Conservation (phyloP, 30 jellyfish, hydroid and myxozoan species). For the Aurelia aurita complex sp. Pacific region DNA sequence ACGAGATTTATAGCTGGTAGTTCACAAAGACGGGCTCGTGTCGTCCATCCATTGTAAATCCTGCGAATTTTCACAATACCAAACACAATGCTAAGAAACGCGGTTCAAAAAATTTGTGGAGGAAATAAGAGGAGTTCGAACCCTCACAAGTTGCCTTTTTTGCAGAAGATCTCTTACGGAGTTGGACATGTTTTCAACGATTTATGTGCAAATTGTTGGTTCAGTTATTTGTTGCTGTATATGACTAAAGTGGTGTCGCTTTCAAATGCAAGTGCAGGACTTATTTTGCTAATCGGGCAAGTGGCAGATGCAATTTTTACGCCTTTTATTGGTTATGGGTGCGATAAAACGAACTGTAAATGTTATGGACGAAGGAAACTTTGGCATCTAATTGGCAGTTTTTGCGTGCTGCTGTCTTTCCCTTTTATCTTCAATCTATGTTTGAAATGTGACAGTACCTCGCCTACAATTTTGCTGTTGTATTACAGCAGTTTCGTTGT, state of each 20-base stretch:
- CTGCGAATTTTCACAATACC: background rate
- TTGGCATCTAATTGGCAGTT: constrained; percentile 90
- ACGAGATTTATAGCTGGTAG: too few species aligned
- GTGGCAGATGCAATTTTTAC: constrained; percentile 93
- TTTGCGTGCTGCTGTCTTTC: constrained; percentile 81
- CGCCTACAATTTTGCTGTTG: constrained; percentile 42
- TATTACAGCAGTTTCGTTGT: constrained; percentile 90
- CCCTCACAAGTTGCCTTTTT: constrained; percentile 39
- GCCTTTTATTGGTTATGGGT: constrained; percentile 86
- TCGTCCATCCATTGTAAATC: background rate
- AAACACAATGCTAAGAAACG: constrained; percentile 48
- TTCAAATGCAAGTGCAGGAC: constrained; percentile 85
- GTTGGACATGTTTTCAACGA: constrained; percentile 95
- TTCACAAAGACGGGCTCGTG: background rate
- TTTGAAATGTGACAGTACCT: constrained; percentile 55
- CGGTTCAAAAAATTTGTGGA: constrained; percentile 40
- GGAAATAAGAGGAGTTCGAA: background rate
- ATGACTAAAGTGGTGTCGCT: constrained; percentile 91
- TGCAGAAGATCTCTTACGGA: constrained; percentile 78
- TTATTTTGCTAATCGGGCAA: constrained; percentile 90
- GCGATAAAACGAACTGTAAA: constrained; percentile 71
- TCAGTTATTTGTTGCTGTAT: constrained; percentile 77
- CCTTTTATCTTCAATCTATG: constrained; percentile 90
- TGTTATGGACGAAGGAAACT: constrained; percentile 83
- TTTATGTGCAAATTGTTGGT: constrained; percentile 96